These are phyloP conservation scores for Procavia capensis DNA, from an alignment of 2,113 vertebrate species.

Conservation along the genomic window DNA sequence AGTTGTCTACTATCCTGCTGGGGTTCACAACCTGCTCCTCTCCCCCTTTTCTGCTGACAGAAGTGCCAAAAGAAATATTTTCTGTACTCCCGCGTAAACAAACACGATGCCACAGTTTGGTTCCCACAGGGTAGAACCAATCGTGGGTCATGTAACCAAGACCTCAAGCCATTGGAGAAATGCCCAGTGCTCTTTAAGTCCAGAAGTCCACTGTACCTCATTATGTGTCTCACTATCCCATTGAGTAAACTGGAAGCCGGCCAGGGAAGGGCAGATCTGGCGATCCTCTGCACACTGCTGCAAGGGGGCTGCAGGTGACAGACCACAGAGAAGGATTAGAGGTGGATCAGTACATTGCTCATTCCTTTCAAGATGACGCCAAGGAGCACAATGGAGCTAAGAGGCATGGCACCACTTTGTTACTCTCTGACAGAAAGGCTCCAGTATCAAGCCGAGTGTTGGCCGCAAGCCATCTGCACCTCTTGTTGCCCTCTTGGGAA, in stretches of 20 bases:
- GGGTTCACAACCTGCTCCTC: neutral
- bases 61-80: constrained; percentile 74
- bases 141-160: constrained; percentile 6
- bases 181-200: neutral
- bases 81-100: constrained; percentile 56
- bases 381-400: neutral
- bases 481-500: neutral
- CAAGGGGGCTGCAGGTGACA: constrained; percentile 86
- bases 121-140: constrained; percentile 58
- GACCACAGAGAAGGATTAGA: neutral
- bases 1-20: neutral
- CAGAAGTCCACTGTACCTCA: constrained; percentile 86
- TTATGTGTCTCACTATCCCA: constrained; percentile 89
- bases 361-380: neutral
- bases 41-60: neutral
- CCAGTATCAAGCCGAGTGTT: neutral
- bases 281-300: constrained; percentile 87
- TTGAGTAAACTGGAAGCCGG: constrained; percentile 93
- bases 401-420: neutral
- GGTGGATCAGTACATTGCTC: neutral
- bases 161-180: neutral
- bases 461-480: neutral
- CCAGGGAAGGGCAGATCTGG: constrained; percentile 93
- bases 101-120: constrained; percentile 56
- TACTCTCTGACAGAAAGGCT: neutral